phyloP scores from a whole-genome alignment of 2,888 invertebrate genomes.

The Chrysopilus asiliformis region DNA sequence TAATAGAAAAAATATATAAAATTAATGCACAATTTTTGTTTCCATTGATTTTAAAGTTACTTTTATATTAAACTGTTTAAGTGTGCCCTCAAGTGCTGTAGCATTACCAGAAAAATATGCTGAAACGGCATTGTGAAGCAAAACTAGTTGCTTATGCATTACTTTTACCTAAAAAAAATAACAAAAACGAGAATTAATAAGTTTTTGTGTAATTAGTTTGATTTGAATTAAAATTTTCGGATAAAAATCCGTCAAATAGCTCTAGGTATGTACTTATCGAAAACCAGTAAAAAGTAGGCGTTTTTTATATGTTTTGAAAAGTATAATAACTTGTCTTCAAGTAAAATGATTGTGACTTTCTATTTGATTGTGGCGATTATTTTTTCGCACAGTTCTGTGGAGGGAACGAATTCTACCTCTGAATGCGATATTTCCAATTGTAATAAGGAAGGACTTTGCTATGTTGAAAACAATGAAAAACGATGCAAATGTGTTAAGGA shows the following conservation, averaged over 20 bases:
- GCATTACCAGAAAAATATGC: constrained; percentile 97
- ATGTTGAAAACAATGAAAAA: neutral
- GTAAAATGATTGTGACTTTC: too few species aligned
- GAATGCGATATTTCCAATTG: too few species aligned
- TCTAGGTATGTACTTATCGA: neutral
- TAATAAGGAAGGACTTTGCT: constrained; percentile 7
- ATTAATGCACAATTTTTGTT: neutral
- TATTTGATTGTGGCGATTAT: too few species aligned
- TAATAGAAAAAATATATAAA: constrained; percentile 8
- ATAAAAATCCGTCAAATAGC: constrained; percentile 4
- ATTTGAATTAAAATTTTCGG: neutral
- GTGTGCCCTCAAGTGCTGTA: constrained; percentile 78
- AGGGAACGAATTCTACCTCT: too few species aligned
- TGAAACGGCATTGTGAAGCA: constrained; percentile 93
- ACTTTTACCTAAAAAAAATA: constrained; percentile 72
- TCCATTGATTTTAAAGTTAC: constrained; percentile 28
- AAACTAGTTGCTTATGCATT: constrained; percentile 92
- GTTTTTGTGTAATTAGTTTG: neutral
- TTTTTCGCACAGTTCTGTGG: too few species aligned
- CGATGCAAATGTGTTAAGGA: constrained; percentile 4
- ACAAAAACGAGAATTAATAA: too few species aligned
- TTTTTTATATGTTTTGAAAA: too few species aligned
- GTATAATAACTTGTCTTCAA: too few species aligned
- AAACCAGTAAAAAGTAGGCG: too few species aligned
- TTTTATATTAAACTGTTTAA: constrained; percentile 92